Base-by-base conservation (phyloP, 2,113 vertebrate species). In the Pontoporia blainvillei region DNA sequence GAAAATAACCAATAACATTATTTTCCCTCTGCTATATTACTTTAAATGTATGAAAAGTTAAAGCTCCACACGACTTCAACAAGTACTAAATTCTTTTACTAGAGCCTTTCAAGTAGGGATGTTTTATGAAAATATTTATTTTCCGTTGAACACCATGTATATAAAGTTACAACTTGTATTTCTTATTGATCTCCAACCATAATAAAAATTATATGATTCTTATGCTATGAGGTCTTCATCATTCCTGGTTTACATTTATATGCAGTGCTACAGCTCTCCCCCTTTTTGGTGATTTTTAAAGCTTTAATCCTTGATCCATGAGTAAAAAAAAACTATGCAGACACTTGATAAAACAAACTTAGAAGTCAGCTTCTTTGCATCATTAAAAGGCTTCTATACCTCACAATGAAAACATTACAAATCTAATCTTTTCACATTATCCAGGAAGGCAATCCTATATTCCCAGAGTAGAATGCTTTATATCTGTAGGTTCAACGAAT, bases 31-130 rank as follows among this genome's bases (percentile, higher is more conserved):
- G 29, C 3, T 21, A 59, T 78, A 67, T 88, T 83, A 67, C 46
- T 85, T 88, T 12, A 59, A 90, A 44, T 88, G 31, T 94, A 85
- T 57, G 34, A 78, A 93, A 93, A 92, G n/a, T 87, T 95, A 57
- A 67, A 61, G 62, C 44, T 95, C 11, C 31, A 83, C 9, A 89
- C 18, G 8, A 94, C 61, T 94, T 73, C 41, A 90, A 62, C 9
- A 81, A 66, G 5, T 75, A 93, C 49, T 88, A 67, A 90, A 88
- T 73, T 72, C 6, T 85, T 79, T 91, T 73, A 18, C 15, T 54
- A 95, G n/a, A 17, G 71, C 3, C 4, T 71, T 95, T 89, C 81
- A 94, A 86, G 13, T n/a, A 52, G 29, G 25, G 9, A 78, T 92
- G 41, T 91, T 84, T 86, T 75, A 88, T 59, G 79, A 71, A 96